Base-by-base conservation (phyloP, 2,113 vertebrate genomes). In the Leptobrachium leishanense region DNA sequence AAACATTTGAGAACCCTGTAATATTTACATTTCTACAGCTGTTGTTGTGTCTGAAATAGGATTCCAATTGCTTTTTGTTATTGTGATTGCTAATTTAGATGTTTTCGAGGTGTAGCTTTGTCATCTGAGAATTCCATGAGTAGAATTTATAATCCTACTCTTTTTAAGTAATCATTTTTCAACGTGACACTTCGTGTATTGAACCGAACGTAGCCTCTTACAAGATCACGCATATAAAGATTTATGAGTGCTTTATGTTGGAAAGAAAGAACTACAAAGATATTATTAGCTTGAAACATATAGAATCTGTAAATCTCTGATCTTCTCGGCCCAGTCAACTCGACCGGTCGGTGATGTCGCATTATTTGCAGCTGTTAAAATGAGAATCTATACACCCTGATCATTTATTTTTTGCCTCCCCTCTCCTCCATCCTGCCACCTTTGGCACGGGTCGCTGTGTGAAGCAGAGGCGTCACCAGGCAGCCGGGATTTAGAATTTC, bases 161-260 rank as follows among this genome's bases (percentile, higher is more conserved):
- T 50, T 43, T 54, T 6, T 31, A 69, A 76, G 75, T 76, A 46
- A 68, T 69, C 10, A 68, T 68, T 76, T 68, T 44, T 68, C 65
- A 59, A 43, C 68, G 20, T 68, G 65, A 69, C 65, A 76, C 53
- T 68, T 68, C 41, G 31, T 68, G 65, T 64, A 57, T 68, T 57
- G 65, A 31, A 43, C 8, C 12, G 44, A 68, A 68, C 3, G 8
- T 43, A 68, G 57, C 65, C 65, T 9, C 15, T 10, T 8, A 65
- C 15, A 41, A 57, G 66, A 66, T 68, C 66, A 68, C 65, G 59
- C 68, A 31, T 68, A 43, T 43, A 12, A 76, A 67, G 65, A 76
- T 76, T 76, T 59, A 76, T 57, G 3, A 1, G 15, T 68, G 31
- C 11, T 54, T 31, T 12, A 13, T 11, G 59, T 6, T 5, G 66